Base-by-base conservation (phyloP, 23 tunicate genomes). In the Halocynthia aurantium region DNA sequence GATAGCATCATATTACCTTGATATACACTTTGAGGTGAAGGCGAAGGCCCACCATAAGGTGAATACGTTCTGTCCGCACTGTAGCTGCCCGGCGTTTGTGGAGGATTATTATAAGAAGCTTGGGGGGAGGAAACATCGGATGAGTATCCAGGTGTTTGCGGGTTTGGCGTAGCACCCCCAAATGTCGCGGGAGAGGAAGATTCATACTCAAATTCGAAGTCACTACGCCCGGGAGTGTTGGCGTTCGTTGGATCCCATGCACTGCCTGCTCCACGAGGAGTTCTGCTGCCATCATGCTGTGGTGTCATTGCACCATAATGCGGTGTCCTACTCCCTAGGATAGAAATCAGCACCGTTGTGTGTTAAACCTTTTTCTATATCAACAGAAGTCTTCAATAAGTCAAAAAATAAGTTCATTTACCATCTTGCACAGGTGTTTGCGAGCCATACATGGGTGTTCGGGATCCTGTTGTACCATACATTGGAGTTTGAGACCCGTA, bases 401-500 rank as follows among this genome's bases (percentile, higher is more conserved):
- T 58, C 72, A 68, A 68, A 2, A 68, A n/a, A 19, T 15, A 68
- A 5, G 22, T 19, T 61, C 52, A 77, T 76, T 10, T 78, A 88
- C 98, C 99, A 51, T 96, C 99, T 52, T 91, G 96, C 11, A 86
- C 81, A 6, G 99, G 99, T 21, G 99, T 96, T 73, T 91, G 95
- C 7, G 96, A 89, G 20, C 99, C 99, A 79, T 96, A 96, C 85
- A 92, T 84, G 12, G 99, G 96, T 31, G 96, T 95, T 31, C 88
- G 72, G 18, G 95, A 86, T 8, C 99, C 99, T 18, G 73, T 71
- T 44, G 84, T 80, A 18, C 91, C 93, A 77, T 95, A 95, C 79
- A 78, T 86, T 7, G 99, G 99, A 61, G 99, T 96, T 61, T 90
- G 84, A 12, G 94, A 85, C 0, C 96, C 96, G 53, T 96, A 76